Evolutionary conservation across 2,113 vertebrate genomes (phyloP), one percentile per base, ranked within the genome.

Genomic region (Peucedramus taeniatus): DNA sequence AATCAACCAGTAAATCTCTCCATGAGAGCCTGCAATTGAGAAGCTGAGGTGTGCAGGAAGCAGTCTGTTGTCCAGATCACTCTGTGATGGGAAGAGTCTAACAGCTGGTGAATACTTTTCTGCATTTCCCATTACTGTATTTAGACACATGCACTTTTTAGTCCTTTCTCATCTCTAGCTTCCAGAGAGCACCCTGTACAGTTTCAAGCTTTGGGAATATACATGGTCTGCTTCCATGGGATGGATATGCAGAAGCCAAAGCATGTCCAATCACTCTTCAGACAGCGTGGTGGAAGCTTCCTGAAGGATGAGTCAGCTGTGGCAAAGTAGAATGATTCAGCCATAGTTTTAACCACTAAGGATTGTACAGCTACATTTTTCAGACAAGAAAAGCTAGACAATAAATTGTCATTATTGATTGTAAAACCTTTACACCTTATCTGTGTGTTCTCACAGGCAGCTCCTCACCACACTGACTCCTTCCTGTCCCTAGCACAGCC

Each of bases 341-440:
- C 42, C 57, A 81, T 44, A 84, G 45, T 81, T 94, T 89, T 82
- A 90, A 83, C 89, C 75, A 45, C 82, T 26, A 56, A 50, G 33
- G 22, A 74, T 66, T 42, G 10, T 79, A 92, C 56, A 57, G 57
- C 70, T 92, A 45, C 74, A 49, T 91, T 83, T 95, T 96, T 87
- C 74, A 96, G 81, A 65, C 59, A 89, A 91, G 83, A 93, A 96
- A 95, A 97, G 57, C 23, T 87, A 53, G 35, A 71, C 84, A 93
- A 80, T 78, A 85, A 96, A 85, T 87, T n/a, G n/a, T n/a, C n/a
- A n/a, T n/a, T n/a, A n/a, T n/a, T n/a, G n/a, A n/a, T n/a, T n/a
- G n/a, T n/a, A n/a, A n/a, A n/a, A n/a, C n/a, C n/a, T n/a, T n/a
- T n/a, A n/a, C n/a, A n/a, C n/a, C n/a, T n/a, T n/a, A n/a, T n/a